Evolutionary conservation across 2,113 vertebrate species (phyloP).

Genomic region (Phrynosoma blainvillii): DNA sequence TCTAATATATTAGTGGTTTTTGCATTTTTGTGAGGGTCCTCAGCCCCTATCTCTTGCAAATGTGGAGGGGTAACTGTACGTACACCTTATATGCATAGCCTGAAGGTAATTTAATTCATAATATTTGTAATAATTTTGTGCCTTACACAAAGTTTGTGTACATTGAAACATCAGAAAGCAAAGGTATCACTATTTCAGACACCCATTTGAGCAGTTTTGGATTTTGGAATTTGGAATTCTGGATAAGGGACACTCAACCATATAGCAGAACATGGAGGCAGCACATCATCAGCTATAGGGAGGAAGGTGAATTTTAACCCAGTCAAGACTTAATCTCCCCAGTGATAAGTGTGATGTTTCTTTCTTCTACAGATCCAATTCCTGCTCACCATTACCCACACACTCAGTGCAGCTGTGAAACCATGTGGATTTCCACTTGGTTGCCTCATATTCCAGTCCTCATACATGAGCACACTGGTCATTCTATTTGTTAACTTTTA

Average conservation of each 20-base stretch:
- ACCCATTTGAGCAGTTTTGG: no score
- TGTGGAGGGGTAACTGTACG: no score
- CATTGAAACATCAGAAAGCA: no score
- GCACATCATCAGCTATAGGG: neutral
- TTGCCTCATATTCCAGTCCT: constrained; percentile 88
- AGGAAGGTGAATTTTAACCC: neutral
- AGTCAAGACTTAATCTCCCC: neutral
- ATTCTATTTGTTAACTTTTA: constrained; percentile 89
- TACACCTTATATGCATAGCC: no score
- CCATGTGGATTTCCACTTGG: constrained; percentile 88
- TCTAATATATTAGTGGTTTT: no score
- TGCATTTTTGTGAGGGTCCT: no score
- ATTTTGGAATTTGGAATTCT: no score
- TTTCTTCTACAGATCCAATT: constrained; percentile 81
- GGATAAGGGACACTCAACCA: neutral
- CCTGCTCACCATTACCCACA: constrained; percentile 86
- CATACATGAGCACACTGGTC: constrained; percentile 87
- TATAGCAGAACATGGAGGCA: neutral
- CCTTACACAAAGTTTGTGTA: no score
- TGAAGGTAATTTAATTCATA: no score
- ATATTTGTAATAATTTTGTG: no score
- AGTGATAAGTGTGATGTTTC: rapidly evolving
- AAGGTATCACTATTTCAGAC: no score
- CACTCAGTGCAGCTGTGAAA: constrained; percentile 81
- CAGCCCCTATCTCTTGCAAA: no score